These are phyloP conservation scores for Drosophila baimaii DNA, from an alignment of 1,140 invertebrate species.

Conservation along the genomic window DNA sequence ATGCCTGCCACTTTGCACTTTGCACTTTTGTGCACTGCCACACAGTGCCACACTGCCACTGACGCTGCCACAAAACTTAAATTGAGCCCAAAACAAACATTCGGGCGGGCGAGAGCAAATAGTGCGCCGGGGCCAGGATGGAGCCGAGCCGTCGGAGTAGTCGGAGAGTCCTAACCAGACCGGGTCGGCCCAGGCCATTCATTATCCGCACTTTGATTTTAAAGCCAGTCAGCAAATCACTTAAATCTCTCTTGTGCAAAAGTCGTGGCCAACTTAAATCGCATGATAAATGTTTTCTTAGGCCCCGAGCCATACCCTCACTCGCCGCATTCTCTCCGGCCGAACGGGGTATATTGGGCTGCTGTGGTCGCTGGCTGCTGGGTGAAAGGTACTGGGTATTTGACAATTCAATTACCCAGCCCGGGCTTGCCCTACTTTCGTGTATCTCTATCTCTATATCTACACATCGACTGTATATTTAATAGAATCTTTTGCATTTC, in stretches of 20 bases:
- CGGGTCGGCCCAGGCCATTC: constrained; percentile 55
- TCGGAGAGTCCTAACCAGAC: constrained; percentile 2
- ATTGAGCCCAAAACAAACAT: constrained; percentile 73
- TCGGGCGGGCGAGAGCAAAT: constrained; percentile 65
- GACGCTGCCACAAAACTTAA: constrained; percentile 64
- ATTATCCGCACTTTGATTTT: constrained; percentile 75
- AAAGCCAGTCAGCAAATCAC: constrained; percentile 80
- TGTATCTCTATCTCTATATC: constrained; percentile 17
- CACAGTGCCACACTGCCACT: constrained; percentile 38
- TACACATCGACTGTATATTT: constrained; percentile 69
- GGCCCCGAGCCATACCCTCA: constrained; percentile 22
- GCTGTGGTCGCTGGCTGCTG: not conserved
- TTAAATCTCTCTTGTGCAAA: constrained; percentile 78
- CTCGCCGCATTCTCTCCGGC: not conserved
- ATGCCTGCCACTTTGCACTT: constrained; percentile 73
- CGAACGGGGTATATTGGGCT: constrained; percentile 23
- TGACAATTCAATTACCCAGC: constrained; percentile 44
- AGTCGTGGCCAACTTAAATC: constrained; percentile 80
- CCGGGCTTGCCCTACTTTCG: constrained; percentile 22
- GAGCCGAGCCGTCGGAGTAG: constrained; percentile 12
- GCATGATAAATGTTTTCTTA: constrained; percentile 79
- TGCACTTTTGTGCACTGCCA: constrained; percentile 63
- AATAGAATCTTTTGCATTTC: constrained; percentile 81
- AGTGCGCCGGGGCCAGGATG: constrained; percentile 50
- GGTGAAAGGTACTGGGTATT: constrained; percentile 33